Evolutionary conservation across 2,888 invertebrate genomes (phyloP), one percentile per base, ranked within the genome.

Genomic region (Epirrita christyi): DNA sequence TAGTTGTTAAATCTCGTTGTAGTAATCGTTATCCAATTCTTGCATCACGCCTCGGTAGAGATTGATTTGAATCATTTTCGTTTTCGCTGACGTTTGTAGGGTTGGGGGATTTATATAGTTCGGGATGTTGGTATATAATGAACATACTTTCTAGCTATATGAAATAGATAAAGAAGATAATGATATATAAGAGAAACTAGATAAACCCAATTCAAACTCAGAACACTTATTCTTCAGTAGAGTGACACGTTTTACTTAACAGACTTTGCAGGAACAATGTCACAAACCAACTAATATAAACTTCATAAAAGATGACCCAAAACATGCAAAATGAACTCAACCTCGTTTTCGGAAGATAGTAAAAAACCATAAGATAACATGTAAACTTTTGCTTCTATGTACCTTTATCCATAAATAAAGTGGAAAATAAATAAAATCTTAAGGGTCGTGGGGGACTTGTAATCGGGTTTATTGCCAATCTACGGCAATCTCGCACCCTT

Each of bases 391-490:
- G n/a, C n/a, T n/a, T n/a, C n/a, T n/a, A n/a, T n/a, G n/a, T n/a
- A n/a, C n/a, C n/a, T n/a, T n/a, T n/a, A n/a, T 21, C 21, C 21
- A 21, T 21, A 2, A 21, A 21, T 21, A 55, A 54, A 53, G 53
- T 51, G 63, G 54, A 43, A 61, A 55, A 59, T 64, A 55, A 60
- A 54, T 61, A 55, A 50, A 55, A 61, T 55, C 50, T 49, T 51
- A 29, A 38, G 58, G n/a, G 45, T 58, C 47, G 54, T 43, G 59
- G 66, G 71, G 68, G 64, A 63, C 61, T 59, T 61, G 72, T 76
- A 69, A 70, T 56, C 67, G 10, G 49, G 64, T 70, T 75, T 71
- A 80, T 80, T 80, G 79, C 63, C 74, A 80, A 80, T 80, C 71
- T 67, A 66, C 53, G 64, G 63, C 59, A 53, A 58, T 55, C 57